Conservation (phyloP, 2,797 vertebrate genomes). For the Alca torda region DNA sequence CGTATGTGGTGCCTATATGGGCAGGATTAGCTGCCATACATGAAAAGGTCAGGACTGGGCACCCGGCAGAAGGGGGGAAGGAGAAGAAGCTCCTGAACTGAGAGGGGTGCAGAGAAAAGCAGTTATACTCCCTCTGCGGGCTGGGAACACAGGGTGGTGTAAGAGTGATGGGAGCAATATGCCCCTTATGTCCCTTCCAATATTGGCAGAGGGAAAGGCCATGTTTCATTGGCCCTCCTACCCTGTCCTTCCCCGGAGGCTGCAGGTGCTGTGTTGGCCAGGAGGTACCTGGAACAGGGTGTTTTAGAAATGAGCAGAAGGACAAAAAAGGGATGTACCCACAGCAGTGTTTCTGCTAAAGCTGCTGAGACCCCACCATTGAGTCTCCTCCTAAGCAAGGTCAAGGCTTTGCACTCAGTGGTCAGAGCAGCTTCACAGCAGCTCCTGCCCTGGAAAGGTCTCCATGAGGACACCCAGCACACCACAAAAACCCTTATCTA, state of each 20-base stretch:
- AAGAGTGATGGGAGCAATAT: neutral
- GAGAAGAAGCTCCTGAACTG: neutral
- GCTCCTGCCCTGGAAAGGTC: neutral
- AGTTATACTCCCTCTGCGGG: no score
- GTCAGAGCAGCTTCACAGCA: neutral
- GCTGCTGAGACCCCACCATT: neutral
- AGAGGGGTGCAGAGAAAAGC: neutral
- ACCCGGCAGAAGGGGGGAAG: neutral
- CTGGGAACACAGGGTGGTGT: neutral
- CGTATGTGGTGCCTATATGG: accelerated
- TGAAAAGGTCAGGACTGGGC: neutral
- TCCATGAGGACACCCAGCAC: neutral
- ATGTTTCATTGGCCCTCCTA: accelerated
- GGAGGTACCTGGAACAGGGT: accelerated
- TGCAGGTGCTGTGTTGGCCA: neutral
- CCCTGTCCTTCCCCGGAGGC: neutral
- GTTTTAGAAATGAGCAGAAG: neutral
- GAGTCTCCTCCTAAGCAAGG: accelerated
- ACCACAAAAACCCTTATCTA: neutral
- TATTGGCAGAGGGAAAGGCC: neutral
- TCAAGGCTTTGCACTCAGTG: accelerated
- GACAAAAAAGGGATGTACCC: neutral
- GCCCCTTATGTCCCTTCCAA: neutral
- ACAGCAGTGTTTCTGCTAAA: neutral
- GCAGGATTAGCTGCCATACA: neutral